Evolutionary conservation across 2,113 vertebrate species (phyloP).

Genomic region (Numida meleagris): DNA sequence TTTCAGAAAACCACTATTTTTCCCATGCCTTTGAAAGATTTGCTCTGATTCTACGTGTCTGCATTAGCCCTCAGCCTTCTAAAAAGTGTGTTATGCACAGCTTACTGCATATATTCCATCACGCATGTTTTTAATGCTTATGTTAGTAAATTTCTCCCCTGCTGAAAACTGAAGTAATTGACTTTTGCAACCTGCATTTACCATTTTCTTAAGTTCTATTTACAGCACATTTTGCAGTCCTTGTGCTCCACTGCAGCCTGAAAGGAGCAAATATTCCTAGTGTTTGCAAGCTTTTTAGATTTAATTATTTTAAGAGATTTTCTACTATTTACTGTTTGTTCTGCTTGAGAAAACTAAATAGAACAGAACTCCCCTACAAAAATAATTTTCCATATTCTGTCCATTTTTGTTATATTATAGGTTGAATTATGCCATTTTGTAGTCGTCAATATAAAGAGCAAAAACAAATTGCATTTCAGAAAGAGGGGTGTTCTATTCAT

Average conservation of each 20-base stretch:
- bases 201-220: background rate
- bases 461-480: background rate
- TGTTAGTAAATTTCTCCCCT: constrained; percentile 4
- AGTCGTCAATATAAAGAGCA: background rate
- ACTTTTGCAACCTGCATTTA: background rate
- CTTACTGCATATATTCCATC: background rate
- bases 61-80: background rate
- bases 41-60: background rate
- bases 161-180: background rate
- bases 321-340: background rate
- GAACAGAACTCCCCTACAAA: background rate
- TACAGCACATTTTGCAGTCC: background rate
- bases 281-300: background rate
- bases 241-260: background rate
- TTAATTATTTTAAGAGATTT: background rate
- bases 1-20: background rate
- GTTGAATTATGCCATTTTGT: background rate
- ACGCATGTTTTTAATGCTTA: background rate
- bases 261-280: background rate
- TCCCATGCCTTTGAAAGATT: background rate
- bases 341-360: background rate
- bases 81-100: background rate
- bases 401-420: background rate
- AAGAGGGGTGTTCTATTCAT: background rate
- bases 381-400: background rate